Evolutionary conservation across 2,797 vertebrate species (phyloP), one percentile per base, ranked within the genome.

Genomic region (Atherinosoma microstoma): DNA sequence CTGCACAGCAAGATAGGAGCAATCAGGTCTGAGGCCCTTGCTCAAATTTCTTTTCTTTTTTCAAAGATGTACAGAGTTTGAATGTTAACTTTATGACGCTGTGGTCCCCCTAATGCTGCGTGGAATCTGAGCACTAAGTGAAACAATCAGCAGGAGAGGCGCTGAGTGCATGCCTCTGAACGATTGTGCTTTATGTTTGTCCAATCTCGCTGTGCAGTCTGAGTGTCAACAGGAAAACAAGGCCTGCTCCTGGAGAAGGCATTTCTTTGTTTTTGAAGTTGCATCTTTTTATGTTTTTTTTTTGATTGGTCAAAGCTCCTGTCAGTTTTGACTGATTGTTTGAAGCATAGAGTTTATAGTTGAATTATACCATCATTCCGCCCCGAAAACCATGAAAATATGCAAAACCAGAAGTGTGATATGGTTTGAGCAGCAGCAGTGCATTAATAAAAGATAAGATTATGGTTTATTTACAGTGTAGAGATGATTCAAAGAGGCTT

Each of bases 181-280:
- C 87, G 89, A 88, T 83, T 57, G 78, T 30, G 34, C 67, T 84
- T 83, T 60, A 64, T 91, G 68, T 83, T 58, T 84, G 58, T 90
- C 59, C 18, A n/a, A 36, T 58, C 64, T 64, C 27, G 62, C 42
- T 76, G 36, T 45, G 67, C 38, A 64, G 70, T 56, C 53, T 56
- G 45, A 73, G 64, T 75, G 78, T 84, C 81, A 84, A 84, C 62
- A 76, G 79, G 76, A 84, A 84, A 85, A 80, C 9, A 35, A 59
- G 61, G 32, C 49, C 59, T 60, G 70, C 36, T 70, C 73, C 67
- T 59, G 11, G 62, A 79, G 35, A 56, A 49, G 45, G 15, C 4
- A 9, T 47, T 47, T 20, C 45, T 47, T 47, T 6, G 2, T 18
- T 47, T n/a, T 47, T 47, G 20, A 47, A 47, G 45, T 47, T 47